These are phyloP conservation scores for Uloborus diversus DNA, from an alignment of 1,140 invertebrate species.

Conservation along the genomic window DNA sequence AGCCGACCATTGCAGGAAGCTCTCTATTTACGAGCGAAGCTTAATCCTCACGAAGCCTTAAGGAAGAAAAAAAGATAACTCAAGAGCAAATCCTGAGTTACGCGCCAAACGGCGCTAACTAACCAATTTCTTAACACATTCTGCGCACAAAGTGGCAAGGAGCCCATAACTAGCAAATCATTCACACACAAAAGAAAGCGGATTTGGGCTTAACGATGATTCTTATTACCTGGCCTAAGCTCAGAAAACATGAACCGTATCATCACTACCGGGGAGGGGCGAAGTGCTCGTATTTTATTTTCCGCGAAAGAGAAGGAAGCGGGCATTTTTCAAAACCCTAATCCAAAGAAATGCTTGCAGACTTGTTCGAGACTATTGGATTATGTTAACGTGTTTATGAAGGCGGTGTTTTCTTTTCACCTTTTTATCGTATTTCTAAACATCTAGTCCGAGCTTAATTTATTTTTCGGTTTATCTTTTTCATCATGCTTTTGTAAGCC, in stretches of 20 bases:
- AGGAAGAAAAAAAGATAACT: too few species aligned
- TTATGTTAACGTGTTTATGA: constrained; percentile 48
- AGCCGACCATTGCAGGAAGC: too few species aligned
- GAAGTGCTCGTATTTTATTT: constrained; percentile 47
- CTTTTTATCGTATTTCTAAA: background rate
- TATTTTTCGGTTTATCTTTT: constrained; percentile 3
- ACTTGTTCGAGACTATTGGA: constrained; percentile 42
- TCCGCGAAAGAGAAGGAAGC: background rate
- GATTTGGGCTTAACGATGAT: constrained; percentile 12
- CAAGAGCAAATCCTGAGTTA: too few species aligned
- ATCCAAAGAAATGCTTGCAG: constrained; percentile 26
- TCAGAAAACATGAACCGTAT: constrained; percentile 13
- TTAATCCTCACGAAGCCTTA: too few species aligned
- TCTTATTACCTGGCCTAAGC: background rate
- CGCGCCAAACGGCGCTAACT: too few species aligned
- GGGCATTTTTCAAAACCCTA: constrained; percentile 25
- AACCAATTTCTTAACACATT: too few species aligned
- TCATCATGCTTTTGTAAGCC: too few species aligned
- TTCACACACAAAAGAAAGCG: too few species aligned
- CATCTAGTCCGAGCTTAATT: background rate
- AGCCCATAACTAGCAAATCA: too few species aligned
- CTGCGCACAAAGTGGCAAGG: too few species aligned
- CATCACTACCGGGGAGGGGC: constrained; percentile 1
- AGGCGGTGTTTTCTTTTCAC: background rate
- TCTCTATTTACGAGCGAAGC: too few species aligned